Evolutionary conservation across 2,797 vertebrate species (phyloP).

Genomic region (Chrysocyon brachyurus): DNA sequence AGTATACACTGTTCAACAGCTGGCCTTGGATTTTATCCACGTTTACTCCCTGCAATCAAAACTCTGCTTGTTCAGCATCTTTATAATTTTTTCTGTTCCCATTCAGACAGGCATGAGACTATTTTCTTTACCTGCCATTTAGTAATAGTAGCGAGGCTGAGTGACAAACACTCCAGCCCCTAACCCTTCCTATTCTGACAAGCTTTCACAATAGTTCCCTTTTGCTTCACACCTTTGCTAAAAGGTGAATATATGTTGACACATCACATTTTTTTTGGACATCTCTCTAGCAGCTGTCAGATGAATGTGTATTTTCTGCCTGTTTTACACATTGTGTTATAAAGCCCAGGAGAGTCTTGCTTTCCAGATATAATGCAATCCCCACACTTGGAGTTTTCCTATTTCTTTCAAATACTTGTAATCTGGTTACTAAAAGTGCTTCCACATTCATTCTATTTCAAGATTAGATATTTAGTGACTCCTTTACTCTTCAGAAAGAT

Average conservation of each 20-base stretch:
- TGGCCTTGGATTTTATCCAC: background rate
- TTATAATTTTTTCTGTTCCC: constrained; percentile 42
- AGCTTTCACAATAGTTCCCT: constrained; percentile 78
- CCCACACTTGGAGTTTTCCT: background rate
- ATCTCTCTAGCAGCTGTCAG: constrained; percentile 73
- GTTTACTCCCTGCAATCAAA: background rate
- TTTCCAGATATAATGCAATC: background rate
- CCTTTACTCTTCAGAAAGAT: background rate
- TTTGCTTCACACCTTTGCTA: constrained; percentile 69
- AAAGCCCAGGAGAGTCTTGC: constrained; percentile 16
- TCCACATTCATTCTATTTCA: background rate
- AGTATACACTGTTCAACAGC: background rate
- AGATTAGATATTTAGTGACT: background rate
- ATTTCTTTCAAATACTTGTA: background rate
- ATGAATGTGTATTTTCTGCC: constrained; percentile 42
- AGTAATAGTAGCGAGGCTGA: constrained; percentile 67
- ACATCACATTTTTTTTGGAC: constrained; percentile 71
- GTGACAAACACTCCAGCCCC: constrained; percentile 72
- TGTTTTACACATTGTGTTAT: constrained; percentile 52
- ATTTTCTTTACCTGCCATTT: constrained; percentile 66
- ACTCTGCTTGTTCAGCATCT: constrained; percentile 32
- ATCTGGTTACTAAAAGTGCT: background rate
- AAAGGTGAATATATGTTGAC: constrained; percentile 79
- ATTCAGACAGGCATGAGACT: background rate
- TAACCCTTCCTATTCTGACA: constrained; percentile 71